Evolutionary conservation across 2,888 invertebrate genomes (phyloP), one percentile per base, ranked within the genome.

Genomic region (Oscheius myriophilus): DNA sequence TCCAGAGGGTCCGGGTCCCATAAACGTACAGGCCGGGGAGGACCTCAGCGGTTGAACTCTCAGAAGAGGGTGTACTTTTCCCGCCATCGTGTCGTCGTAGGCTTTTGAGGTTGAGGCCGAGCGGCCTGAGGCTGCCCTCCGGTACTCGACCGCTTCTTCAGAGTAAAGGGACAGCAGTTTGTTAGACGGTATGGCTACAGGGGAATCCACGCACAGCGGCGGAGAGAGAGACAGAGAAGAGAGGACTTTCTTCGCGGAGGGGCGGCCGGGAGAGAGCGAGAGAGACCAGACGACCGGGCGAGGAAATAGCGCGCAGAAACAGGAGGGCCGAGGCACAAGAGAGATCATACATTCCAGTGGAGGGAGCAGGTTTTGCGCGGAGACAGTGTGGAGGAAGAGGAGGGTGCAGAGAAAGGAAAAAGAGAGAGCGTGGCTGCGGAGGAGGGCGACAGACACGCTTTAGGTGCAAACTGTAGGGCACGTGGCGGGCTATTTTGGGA

Each of bases 111-210:
- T 69, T 2, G 69, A 69, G 39, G 69, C 69, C 6, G 57, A 57
- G 11, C 69, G 69, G n/a, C 63, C 53, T 51, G 49, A 46, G 61
- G 61, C 61, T 23, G 49, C 61, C 23, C 53, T 66, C 69, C 46
- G 70, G 51, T 46, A 25, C 64, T 62, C 46, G 23, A 52, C 63
- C 21, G 63, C 49, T 25, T 43, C 58, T 12, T n/a, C 49, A 46
- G 58, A 43, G 52, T 67, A 67, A 21, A 59, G 52, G 51, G 67
- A 59, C 41, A 67, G 42, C 67, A 67, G 67, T 23, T 52, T 67
- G 67, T 67, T 67, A 9, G 67, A 59, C 51, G 59, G 67, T 46
- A 67, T 58, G 59, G 25, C 41, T 67, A 65, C 23, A 67, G 52
- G 39, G n/a, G 52, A 51, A 23, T 52, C 63, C 49, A 33, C 46